These are phyloP conservation scores for Noctua fimbriata DNA, from an alignment of 2,888 invertebrate genomes.

Conservation along the genomic window DNA sequence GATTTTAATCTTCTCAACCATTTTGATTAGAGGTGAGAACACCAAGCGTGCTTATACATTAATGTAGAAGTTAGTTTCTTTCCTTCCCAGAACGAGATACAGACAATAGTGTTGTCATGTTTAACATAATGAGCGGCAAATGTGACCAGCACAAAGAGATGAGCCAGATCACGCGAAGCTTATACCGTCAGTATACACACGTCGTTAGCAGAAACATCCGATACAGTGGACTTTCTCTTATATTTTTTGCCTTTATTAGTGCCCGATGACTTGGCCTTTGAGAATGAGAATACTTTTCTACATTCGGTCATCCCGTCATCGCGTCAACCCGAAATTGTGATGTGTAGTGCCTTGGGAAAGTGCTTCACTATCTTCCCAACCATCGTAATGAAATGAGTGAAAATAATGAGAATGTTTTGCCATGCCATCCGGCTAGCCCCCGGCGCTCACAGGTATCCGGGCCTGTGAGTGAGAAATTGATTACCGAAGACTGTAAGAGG, in stretches of 20 bases:
- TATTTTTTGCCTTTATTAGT: slow-evolving; percentile 36
- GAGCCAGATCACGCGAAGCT: slow-evolving; percentile 19
- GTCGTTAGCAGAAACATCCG: slow-evolving; percentile 33
- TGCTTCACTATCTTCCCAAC: no score
- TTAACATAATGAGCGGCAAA: slow-evolving; percentile 29
- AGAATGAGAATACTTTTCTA: not conserved
- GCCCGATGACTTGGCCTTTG: slow-evolving; percentile 34
- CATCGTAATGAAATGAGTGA: no score
- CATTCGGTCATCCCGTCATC: no score
- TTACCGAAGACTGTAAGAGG: slow-evolving; percentile 13
- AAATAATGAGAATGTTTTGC: no score
- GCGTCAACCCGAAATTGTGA: no score
- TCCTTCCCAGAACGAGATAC: slow-evolving; percentile 13
- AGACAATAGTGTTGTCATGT: slow-evolving; percentile 23
- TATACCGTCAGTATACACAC: not conserved
- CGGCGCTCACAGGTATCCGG: not conserved
- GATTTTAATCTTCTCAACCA: slow-evolving; percentile 9
- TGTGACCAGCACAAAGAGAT: slow-evolving; percentile 31
- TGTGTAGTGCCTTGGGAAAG: no score
- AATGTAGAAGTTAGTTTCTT: not conserved
- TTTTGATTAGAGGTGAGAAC: not conserved
- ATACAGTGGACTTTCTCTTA: slow-evolving; percentile 58
- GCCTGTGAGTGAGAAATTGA: not conserved
- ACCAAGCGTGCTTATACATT: slow-evolving; percentile 1
- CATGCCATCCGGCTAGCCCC: not conserved